Evolutionary conservation across 2,888 invertebrate genomes (phyloP).

Genomic region (Autographa gamma): DNA sequence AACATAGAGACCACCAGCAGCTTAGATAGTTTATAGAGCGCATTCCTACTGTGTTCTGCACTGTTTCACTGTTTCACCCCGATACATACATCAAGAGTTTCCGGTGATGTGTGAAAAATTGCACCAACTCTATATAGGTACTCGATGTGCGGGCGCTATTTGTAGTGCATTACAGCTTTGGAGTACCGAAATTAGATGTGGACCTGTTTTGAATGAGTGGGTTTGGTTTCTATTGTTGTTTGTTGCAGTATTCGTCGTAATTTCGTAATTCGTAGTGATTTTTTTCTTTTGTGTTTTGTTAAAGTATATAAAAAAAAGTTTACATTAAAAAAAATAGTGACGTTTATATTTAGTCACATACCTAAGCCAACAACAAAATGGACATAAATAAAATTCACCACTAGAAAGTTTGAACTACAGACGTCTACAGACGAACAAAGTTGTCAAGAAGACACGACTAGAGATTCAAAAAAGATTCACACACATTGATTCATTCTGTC

Average conservation of each 20-base stretch:
- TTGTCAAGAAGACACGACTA: too few species aligned
- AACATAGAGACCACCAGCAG: slow-evolving; percentile 46
- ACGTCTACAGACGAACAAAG: too few species aligned
- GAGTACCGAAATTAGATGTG: background rate
- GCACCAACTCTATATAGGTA: slow-evolving; percentile 7
- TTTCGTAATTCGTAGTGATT: too few species aligned
- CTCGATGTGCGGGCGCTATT: slow-evolving; percentile 24
- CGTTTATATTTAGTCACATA: too few species aligned
- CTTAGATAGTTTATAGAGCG: slow-evolving; percentile 48
- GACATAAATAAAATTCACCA: too few species aligned
- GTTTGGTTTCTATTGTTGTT: background rate
- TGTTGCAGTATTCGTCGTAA: background rate
- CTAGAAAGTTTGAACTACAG: too few species aligned
- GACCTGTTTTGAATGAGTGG: background rate
- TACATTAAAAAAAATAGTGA: too few species aligned
- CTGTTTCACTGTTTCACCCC: slow-evolving; percentile 49
- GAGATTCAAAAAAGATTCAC: too few species aligned
- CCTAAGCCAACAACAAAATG: too few species aligned
- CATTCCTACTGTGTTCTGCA: slow-evolving; percentile 44
- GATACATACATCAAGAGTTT: slow-evolving; percentile 50
- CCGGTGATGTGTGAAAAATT: slow-evolving; percentile 48
- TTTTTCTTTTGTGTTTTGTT: too few species aligned
- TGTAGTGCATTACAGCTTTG: slow-evolving; percentile 21
- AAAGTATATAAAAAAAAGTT: too few species aligned
- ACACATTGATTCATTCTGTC: too few species aligned